These are phyloP conservation scores for Stenoptilia bipunctidactyla DNA, from an alignment of 2,888 invertebrate species.

Conservation along the genomic window DNA sequence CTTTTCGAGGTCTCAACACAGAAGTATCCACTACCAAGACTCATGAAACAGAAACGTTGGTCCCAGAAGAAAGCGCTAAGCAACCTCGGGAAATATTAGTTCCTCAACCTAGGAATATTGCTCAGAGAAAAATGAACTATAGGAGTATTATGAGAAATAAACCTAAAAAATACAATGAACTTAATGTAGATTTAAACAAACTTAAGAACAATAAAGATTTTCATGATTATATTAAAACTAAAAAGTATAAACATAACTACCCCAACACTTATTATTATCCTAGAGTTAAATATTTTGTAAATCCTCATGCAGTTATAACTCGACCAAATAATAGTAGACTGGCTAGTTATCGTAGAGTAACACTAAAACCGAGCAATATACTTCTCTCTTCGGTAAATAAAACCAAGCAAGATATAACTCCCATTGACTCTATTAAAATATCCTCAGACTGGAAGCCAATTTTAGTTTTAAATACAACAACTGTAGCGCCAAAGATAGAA, in stretches of 20 bases:
- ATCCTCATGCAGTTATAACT: slow-evolving; percentile 34
- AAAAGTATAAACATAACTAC: slow-evolving; percentile 60
- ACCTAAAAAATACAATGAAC: slow-evolving; percentile 51
- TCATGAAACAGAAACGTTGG: slow-evolving; percentile 26
- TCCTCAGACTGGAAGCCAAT: slow-evolving; percentile 53
- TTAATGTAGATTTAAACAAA: slow-evolving; percentile 50
- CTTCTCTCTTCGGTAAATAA: slow-evolving; percentile 17
- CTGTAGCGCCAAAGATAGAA: slow-evolving; percentile 15
- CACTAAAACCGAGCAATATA: slow-evolving; percentile 20
- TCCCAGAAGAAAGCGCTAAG: slow-evolving; percentile 30
- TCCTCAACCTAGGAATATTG: slow-evolving; percentile 54
- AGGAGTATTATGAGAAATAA: slow-evolving; percentile 30
- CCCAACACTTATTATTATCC: slow-evolving; percentile 56
- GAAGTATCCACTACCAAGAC: slow-evolving; percentile 44
- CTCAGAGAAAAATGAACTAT: slow-evolving; percentile 50
- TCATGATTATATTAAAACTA: slow-evolving; percentile 53
- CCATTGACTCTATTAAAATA: too few species aligned
- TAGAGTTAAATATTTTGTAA: slow-evolving; percentile 48
- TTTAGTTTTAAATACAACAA: slow-evolving; percentile 27
- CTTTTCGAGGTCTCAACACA: slow-evolving; percentile 50
- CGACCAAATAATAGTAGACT: slow-evolving; percentile 44
- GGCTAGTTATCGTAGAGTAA: slow-evolving; percentile 30
- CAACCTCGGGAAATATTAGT: slow-evolving; percentile 47
- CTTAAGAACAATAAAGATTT: slow-evolving; percentile 57
- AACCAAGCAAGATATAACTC: slow-evolving; percentile 13